These are phyloP conservation scores for Petrosia ficiformis DNA, from an alignment of 37 sponge, comb jelly and placozoan genomes.

Conservation along the genomic window DNA sequence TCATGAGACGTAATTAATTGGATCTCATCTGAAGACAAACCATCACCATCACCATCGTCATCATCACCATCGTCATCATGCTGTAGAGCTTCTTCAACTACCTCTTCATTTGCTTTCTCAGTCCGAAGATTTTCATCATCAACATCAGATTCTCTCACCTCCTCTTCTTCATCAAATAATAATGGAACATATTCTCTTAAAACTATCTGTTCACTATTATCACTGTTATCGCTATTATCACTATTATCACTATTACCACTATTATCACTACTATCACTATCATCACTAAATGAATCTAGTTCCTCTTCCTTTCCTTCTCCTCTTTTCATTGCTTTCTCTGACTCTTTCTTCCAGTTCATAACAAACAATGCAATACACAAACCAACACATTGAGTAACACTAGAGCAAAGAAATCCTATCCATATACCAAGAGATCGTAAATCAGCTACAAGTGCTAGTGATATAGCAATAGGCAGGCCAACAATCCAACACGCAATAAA, in stretches of 20 bases:
- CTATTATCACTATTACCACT: no score
- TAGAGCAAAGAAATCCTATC: neutral
- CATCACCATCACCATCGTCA: neutral
- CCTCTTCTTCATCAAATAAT: neutral
- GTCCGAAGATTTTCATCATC: neutral
- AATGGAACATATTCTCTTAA: neutral
- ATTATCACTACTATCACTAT: no score
- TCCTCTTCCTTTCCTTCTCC: no score
- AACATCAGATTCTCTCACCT: neutral
- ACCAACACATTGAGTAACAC: neutral
- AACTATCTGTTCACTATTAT: neutral
- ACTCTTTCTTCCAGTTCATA: slow-evolving; percentile 10
- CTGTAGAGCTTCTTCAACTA: neutral
- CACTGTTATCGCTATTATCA: no score
- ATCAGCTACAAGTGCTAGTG: neutral
- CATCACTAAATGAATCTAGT: no score
- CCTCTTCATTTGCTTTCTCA: neutral
- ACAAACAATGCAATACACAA: neutral
- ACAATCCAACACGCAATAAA: neutral
- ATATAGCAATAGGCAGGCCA: slow-evolving; percentile 1
- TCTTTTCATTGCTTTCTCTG: neutral
- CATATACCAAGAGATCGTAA: slow-evolving; percentile 9
- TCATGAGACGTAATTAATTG: no score
- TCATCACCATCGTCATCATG: neutral
- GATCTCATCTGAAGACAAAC: no score